Conservation (phyloP, 2,888 invertebrate species). For the Andrena dorsata region DNA sequence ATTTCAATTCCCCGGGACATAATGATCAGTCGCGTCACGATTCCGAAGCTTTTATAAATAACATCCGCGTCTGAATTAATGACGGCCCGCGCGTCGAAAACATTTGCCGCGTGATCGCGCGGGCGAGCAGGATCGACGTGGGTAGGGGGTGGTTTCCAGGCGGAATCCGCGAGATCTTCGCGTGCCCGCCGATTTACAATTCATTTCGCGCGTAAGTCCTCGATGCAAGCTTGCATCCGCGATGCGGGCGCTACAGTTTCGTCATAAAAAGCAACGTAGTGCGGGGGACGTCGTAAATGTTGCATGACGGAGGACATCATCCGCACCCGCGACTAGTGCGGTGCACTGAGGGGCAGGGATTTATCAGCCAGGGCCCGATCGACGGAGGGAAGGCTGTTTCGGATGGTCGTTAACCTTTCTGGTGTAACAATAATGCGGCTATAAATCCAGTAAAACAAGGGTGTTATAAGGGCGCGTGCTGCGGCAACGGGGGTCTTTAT, state of each 20-base stretch:
- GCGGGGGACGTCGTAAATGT: conserved; percentile 29
- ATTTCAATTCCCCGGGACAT: conserved; percentile 29
- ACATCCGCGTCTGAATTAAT: neutral
- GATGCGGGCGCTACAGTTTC: neutral
- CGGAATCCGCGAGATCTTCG: neutral
- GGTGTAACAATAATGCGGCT: conserved; percentile 36
- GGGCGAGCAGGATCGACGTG: neutral
- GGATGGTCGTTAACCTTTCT: conserved; percentile 63
- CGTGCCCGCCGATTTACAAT: conserved; percentile 7
- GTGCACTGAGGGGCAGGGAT: conserved; percentile 22
- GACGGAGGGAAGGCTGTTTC: conserved; percentile 14
- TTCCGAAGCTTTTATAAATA: conserved; percentile 10
- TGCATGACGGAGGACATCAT: conserved; percentile 41
- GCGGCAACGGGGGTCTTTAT: conserved; percentile 58
- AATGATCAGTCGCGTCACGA: neutral
- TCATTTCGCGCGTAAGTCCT: neutral
- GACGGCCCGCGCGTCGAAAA: neutral
- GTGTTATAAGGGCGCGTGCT: conserved; percentile 26
- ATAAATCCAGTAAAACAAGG: conserved; percentile 52
- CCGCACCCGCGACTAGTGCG: conserved; percentile 28
- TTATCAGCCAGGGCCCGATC: conserved; percentile 44
- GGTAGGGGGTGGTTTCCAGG: no score
- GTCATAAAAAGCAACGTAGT: conserved; percentile 44
- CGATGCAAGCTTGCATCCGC: neutral
- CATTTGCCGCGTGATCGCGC: neutral